Conservation (phyloP, 2,113 vertebrate species). For the Hipposideros armiger region DNA sequence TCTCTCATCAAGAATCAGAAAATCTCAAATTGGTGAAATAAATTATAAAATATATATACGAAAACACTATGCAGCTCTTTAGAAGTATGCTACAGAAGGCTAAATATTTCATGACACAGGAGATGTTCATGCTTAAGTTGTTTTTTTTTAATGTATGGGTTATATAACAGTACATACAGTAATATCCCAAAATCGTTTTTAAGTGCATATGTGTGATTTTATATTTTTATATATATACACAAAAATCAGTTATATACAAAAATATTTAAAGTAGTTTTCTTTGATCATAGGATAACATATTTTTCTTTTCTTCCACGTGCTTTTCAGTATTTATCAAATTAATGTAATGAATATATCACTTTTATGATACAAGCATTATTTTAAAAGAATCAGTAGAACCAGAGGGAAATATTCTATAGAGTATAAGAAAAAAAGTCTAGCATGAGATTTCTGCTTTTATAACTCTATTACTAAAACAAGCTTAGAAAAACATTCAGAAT, state of each 20-base stretch:
- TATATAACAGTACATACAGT: slow-evolving; percentile 64
- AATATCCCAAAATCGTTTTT: slow-evolving; percentile 63
- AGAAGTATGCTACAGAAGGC: slow-evolving; percentile 43
- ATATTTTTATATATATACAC: neutral
- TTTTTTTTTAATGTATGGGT: neutral
- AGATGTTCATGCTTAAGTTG: slow-evolving; percentile 39
- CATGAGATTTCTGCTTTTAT: slow-evolving; percentile 57
- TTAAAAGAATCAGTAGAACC: slow-evolving; percentile 46
- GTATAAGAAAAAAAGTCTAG: slow-evolving; percentile 31
- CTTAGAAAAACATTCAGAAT: slow-evolving; percentile 51
- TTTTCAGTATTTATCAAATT: slow-evolving; percentile 57
- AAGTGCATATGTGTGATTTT: slow-evolving; percentile 11
- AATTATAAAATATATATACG: no score
- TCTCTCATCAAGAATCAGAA: slow-evolving; percentile 33
- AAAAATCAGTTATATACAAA: slow-evolving; percentile 48
- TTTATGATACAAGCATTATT: slow-evolving; percentile 46
- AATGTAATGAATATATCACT: slow-evolving; percentile 53
- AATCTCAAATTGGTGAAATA: no score
- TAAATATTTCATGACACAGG: neutral
- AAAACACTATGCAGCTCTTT: neutral
- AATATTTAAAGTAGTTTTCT: slow-evolving; percentile 39
- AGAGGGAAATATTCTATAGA: slow-evolving; percentile 57
- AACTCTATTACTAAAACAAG: slow-evolving; percentile 60
- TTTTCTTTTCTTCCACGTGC: slow-evolving; percentile 54
- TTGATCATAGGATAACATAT: neutral